Base-by-base conservation (phyloP, 2,797 vertebrate species). In the Graptemys geographica region DNA sequence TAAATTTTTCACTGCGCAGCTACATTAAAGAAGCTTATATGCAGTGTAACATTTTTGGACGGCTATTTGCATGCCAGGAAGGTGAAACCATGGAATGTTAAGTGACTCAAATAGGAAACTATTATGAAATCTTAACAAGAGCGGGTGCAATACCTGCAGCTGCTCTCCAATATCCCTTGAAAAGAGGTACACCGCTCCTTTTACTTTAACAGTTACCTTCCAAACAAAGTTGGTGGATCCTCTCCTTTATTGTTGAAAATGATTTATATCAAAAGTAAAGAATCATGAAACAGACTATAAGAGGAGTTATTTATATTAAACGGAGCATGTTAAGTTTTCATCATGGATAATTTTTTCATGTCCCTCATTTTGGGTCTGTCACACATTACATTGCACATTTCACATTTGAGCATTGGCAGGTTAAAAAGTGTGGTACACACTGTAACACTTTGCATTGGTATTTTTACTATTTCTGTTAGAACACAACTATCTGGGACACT, bases 301-400 rank as follows among this genome's bases (percentile, higher is more conserved):
- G 78, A 27, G 3, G 87, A 47, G 4, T 87, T 80, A 18, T 57
- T 49, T 89, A 5, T 6, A 49, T 41, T 41, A 44, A 74, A 89
- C 19, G 5, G 25, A 27, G 16, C 3, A 74, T 33, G 65, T 80
- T 8, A 81, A 47, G 16, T 72, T 87, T 88, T 94, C 69, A 2
- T 28, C 44, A 47, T 16, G 41, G 15, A 47, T 28, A 27, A 47
- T 7, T 78, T 27, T 27, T 49, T 0, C 19, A 21, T 18, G 3
- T 37, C 5, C n/a, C 90, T 95, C 9, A 37, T 65, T 95, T 90
- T 82, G 57, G 89, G 55, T 90, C 37, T 90, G 10, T 89, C 86
- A 74, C 3, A 41, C 37, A 44, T 33, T 84, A 3, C 55, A 80
- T 89, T 90, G 62, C 28, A 78, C 49, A 80, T 87, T 90, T 72